Evolutionary conservation across 1,140 invertebrate species (phyloP).

Genomic region (Plodia interpunctella): DNA sequence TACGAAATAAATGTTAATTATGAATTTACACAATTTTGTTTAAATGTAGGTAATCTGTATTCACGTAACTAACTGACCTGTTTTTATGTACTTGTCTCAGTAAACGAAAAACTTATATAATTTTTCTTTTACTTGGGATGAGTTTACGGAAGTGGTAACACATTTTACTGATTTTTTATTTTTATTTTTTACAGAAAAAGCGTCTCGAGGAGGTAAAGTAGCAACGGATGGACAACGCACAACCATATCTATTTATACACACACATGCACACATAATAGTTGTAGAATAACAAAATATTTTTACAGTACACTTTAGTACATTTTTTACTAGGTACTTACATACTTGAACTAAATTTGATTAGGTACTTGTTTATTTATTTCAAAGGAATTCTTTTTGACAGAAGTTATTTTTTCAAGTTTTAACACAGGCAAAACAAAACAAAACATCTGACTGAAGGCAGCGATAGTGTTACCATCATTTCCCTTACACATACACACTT

Average conservation of each 20-base stretch:
- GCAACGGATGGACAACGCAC: conserved; percentile 14
- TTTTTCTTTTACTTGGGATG: neutral
- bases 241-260: conserved; percentile 5
- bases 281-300: no score
- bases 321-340: no score
- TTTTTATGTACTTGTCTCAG: neutral
- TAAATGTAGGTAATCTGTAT: neutral
- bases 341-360: no score
- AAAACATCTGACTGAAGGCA: no score
- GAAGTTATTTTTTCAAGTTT: no score
- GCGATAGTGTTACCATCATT: no score
- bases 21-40: neutral
- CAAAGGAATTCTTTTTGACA: no score
- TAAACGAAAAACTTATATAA: neutral
- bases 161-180: conserved; percentile 22
- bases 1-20: neutral
- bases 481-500: no score
- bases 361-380: no score
- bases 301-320: no score
- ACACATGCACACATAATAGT: neutral
- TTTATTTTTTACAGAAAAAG: conserved; percentile 75
- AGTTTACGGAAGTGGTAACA: neutral
- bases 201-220: conserved; percentile 77
- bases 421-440: no score
- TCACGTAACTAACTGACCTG: neutral